Base-by-base conservation (phyloP, 2,797 vertebrate species). In the Liparis tanakae region DNA sequence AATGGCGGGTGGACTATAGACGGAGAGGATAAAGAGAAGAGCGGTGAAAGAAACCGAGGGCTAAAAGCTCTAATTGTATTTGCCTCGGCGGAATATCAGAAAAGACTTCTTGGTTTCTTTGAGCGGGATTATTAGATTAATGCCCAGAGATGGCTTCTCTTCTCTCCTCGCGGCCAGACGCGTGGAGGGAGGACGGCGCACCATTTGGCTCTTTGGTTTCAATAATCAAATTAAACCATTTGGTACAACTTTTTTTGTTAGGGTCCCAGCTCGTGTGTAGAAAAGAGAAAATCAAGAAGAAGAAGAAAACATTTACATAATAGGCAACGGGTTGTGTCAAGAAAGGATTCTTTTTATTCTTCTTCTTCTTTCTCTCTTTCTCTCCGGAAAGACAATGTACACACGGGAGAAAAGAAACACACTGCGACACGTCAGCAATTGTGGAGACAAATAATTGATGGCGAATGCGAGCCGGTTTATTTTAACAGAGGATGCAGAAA, bases 201-300 rank as follows among this genome's bases (percentile, higher is more conserved):
- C 95, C 97, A 96, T 97, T 98, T 96, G 97, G 95, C 89, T 95
- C 96, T 96, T 96, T 97, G 96, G 95, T 95, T 95, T 91, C 89
- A 94, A 91, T 99, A 99, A 99, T 99, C 94, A 92, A 96, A 99
- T 99, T 97, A 99, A 30, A 95, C 94, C 96, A 96, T 98, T 98
- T 96, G 96, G 89, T 94, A 96, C 96, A 97, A 97, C 94, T 96
- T 97, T 96, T 93, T 30, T 30, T 30, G 2, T 30, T 30, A 4
- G 72, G 93, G 94, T 93, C 94, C 90, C 94, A 95, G 93, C 96
- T 97, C 96, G 95, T 95, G 97, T 97, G 96, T 94, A 92, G 94
- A 96, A 95, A 95, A 88, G 91, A 91, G 94, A 93, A 95, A 95
- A 18, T 18, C 17, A 3, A 95, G 91, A 95, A 94, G 93, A 95